Base-by-base conservation (phyloP, 2,113 vertebrate genomes). In the Narcine bancroftii region DNA sequence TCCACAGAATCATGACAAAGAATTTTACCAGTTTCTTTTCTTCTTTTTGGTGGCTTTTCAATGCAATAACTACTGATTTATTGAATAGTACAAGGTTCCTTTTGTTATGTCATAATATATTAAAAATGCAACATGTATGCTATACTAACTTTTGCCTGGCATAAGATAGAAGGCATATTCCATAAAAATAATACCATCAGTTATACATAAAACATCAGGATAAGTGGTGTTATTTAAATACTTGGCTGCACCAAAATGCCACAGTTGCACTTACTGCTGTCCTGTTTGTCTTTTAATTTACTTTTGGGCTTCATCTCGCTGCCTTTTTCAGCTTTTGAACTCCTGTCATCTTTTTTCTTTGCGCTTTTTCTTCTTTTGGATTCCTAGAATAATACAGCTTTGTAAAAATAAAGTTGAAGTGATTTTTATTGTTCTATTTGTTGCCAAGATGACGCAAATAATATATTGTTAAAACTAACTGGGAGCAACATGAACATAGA, bases 311-410 rank as follows among this genome's bases (percentile, higher is more conserved):
- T 66, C 15, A 77, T 5, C 21, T 26, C 11, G 0, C 47, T 93
- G 72, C 93, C 93, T 92, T 81, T 85, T 76, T 87, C 93, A 45
- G 33, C 39, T 93, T 96, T 96, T 81, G 63, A 17, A 60, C 93
- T 93, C 85, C 93, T 94, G 17, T 95, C 93, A 0, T 94, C 0
- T 13, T 95, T 95, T 81, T 94, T 95, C n/a, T 94, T 94, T 7
- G 94, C 92, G 13, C 92, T 94, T 93, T 96, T 97, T 9, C 11
- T 92, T 93, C 95, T 97, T 76, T 94, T 96, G 66, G 24, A 29
- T 5, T 94, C 94, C 95, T 96, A 60, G 83, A 50, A 33, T 66
- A 73, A 24, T 39, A 3, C 56, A 39, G 56, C 56, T 63, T 36
- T 39, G 36, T 42, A 81, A 81, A 50, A 81, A 45, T 45, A 81